Base-by-base conservation (phyloP, 2,888 invertebrate genomes). In the Drosophila meridionalis region DNA sequence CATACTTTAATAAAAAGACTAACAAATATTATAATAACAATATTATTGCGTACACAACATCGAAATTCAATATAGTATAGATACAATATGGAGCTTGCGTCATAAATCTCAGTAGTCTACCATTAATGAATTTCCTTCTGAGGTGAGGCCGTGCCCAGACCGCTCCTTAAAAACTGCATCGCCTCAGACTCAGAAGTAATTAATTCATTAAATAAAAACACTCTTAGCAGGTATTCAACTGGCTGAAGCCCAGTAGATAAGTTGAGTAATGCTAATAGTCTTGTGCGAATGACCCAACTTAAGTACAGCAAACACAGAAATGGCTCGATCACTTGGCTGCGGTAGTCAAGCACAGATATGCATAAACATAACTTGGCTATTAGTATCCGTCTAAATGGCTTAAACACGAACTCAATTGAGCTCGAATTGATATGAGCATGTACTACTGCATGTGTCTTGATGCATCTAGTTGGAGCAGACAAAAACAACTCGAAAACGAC, bases 401-500 rank as follows among this genome's bases (percentile, higher is more conserved):
- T 20, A 6, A 34, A n/a, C 20, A 20, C 50, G 32, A 28, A 47
- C 47, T 14, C 28, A 47, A 34, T 52, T 34, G 50, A 52, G 6
- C 50, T 52, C 9, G 20, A 12, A 52, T 52, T 34, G 20, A 34
- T 32, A 34, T 34, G 34, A 38, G 26, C 38, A 8, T 55, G 26
- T 28, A 26, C 38, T 28, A 36, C 38, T 28, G 38, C 55, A 55
- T 55, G 9, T 55, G 30, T 55, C 28, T 55, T 30, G 40, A 55
- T 55, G 40, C 62, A 56, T 55, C 45, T 34, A 47, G 65, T 55
- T 65, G 47, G 62, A 55, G 72, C 72, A 74, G 69, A 75, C 75
- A 82, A 75, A 68, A 88, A 82, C 78, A 80, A 77, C 82, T 76
- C 57, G 69, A 73, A 78, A 78, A 78, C 92, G 92, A 90, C 92